These are phyloP conservation scores for Dendrocincla tyrannina DNA, from an alignment of 2,797 vertebrate genomes.

Conservation along the genomic window DNA sequence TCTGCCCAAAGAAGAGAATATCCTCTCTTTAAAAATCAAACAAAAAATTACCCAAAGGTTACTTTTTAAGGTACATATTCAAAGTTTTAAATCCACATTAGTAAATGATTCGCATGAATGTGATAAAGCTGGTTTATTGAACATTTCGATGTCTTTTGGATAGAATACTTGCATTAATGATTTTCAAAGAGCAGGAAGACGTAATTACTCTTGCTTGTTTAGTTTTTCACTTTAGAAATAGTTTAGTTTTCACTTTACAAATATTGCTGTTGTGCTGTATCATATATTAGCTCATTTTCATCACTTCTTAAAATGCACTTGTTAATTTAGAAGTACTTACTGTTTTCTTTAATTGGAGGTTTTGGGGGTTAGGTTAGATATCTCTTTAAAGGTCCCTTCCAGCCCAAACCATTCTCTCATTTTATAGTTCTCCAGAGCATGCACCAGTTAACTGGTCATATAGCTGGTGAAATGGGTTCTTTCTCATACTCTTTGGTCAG, in stretches of 20 bases:
- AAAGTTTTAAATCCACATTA: neutral
- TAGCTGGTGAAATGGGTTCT: neutral
- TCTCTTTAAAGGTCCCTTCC: neutral
- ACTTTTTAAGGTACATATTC: neutral
- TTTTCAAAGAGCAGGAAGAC: neutral
- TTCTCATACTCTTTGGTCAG: neutral
- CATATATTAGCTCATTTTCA: neutral
- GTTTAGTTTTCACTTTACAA: neutral
- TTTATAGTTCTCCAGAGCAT: neutral
- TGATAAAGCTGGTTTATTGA: neutral
- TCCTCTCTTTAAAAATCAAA: neutral
- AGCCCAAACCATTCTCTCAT: neutral
- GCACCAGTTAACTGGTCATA: neutral
- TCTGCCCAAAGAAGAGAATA: neutral
- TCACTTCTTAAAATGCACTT: neutral
- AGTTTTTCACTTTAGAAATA: neutral
- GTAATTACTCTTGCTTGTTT: neutral
- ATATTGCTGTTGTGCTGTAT: neutral
- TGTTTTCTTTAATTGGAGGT: neutral
- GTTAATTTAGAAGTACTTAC: fast-evolving
- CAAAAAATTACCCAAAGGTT: neutral
- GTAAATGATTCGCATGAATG: neutral
- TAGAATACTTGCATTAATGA: neutral
- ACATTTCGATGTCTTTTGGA: neutral
- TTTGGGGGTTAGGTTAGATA: neutral